Evolutionary conservation across 2,888 invertebrate genomes (phyloP), one percentile per base, ranked within the genome.

Genomic region (Drosophila infuscata): DNA sequence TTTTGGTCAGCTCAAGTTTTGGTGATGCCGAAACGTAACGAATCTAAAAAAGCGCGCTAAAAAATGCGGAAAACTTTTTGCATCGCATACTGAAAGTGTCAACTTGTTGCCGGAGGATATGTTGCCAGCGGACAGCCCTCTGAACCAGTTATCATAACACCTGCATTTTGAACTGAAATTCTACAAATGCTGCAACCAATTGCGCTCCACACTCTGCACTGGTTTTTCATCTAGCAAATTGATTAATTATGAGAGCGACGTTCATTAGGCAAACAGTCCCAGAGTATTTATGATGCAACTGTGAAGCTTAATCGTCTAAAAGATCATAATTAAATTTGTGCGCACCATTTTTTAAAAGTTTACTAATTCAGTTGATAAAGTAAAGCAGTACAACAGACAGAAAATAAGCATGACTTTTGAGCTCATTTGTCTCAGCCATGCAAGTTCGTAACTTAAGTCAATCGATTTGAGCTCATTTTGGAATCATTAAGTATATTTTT

Each of bases 1-100:
- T 76, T 90, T 89, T 86, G 91, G 90, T 54, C 80, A 76, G 82
- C 70, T 70, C 89, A 87, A 74, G 82, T 83, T 80, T 79, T 58
- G 12, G 11, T 43, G 38, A 6, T 59, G 49, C 43, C 46, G 54
- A 79, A 78, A 79, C 70, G 65, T 70, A 70, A 79, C 67, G 56
- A 65, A 81, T 70, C 65, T 65, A 74, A 87, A 79, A 25, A 79
- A 74, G 75, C 65, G 67, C 76, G 69, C 76, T 51, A 83, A 89
- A 69, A 81, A 84, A 90, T 91, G 86, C 91, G 86, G 91, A 91
- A 91, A 70, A 81, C 73, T 68, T 70, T 64, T 60, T 49, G 51
- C 52, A 57, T 49, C 20, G 32, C 59, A 60, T 88, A 84, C 78
- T 82, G 81, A 85, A 86, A 90, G 90, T 90, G 90, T 86, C 87